Conservation (phyloP, 2,888 invertebrate species). For the Cheilosia pagana region DNA sequence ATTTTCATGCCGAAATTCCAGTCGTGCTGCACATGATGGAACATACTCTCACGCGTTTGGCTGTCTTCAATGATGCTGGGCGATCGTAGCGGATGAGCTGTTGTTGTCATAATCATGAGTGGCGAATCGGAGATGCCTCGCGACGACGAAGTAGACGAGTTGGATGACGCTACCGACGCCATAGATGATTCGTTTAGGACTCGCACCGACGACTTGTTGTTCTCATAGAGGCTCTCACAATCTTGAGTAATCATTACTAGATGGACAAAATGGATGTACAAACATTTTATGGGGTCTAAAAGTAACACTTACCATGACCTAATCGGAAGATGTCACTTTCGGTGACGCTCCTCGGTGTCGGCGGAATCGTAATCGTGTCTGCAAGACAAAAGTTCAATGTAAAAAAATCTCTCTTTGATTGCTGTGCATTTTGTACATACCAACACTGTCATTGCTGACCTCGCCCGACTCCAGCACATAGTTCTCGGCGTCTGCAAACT, state of each 20-base stretch:
- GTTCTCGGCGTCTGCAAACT: slow-evolving; percentile 91
- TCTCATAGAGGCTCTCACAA: slow-evolving; percentile 79
- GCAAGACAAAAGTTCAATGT: slow-evolving; percentile 5
- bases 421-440: slow-evolving; percentile 71
- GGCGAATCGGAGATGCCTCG: slow-evolving; percentile 76
- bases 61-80: slow-evolving; percentile 54
- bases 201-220: slow-evolving; percentile 61
- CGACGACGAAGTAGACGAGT: slow-evolving; percentile 79
- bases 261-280: neutral
- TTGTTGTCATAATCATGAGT: slow-evolving; percentile 72
- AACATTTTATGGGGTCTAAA: neutral
- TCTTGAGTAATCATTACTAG: slow-evolving; percentile 76
- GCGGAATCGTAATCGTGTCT: slow-evolving; percentile 58
- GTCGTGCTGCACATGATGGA: slow-evolving; percentile 82
- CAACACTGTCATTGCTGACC: slow-evolving; percentile 82
- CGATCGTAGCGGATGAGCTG: slow-evolving; percentile 76
- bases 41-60: slow-evolving; percentile 78
- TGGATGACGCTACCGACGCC: slow-evolving; percentile 77
- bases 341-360: slow-evolving; percentile 71
- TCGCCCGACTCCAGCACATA: slow-evolving; percentile 89
- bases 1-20: slow-evolving; percentile 82
- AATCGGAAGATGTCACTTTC: slow-evolving; percentile 79
- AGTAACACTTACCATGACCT: slow-evolving; percentile 79
- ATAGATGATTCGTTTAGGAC: slow-evolving; percentile 2
- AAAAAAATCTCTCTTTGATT: neutral